Evolutionary conservation across 2,797 vertebrate genomes (phyloP).

Genomic region (Anguilla pacifica): DNA sequence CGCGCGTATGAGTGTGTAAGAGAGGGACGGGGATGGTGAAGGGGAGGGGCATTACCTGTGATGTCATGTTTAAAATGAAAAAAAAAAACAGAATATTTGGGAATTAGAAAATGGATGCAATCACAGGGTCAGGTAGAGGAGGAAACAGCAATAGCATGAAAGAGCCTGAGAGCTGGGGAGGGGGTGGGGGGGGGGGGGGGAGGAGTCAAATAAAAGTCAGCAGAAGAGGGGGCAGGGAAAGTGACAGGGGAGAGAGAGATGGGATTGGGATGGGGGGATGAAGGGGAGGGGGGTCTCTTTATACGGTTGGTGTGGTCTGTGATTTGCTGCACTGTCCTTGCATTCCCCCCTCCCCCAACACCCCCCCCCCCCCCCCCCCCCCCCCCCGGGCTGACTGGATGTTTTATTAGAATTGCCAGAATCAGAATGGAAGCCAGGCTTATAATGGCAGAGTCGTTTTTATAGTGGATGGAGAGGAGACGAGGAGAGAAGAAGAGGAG

Average conservation of each 20-base stretch:
- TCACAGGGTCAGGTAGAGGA: background rate
- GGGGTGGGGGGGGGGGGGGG: background rate
- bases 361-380: constrained; percentile 26
- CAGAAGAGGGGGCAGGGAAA: background rate
- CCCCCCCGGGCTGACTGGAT: constrained; percentile 61
- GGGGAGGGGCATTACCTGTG: background rate
- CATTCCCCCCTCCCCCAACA: too few relatives aligned
- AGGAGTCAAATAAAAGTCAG: constrained; percentile 6
- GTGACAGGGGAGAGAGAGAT: background rate
- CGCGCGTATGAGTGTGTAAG: background rate
- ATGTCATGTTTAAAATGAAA: background rate
- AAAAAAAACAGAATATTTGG: background rate
- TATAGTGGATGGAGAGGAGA: constrained; percentile 54
- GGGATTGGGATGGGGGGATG: constrained; percentile 23
- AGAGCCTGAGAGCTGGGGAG: background rate
- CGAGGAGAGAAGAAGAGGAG: constrained; percentile 28
- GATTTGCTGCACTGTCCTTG: constrained; percentile 72
- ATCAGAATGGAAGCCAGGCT: constrained; percentile 59
- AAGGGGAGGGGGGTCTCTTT: constrained; percentile 29
- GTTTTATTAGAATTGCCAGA: constrained; percentile 68
- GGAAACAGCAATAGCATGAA: background rate
- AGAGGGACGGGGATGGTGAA: background rate
- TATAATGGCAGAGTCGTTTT: constrained; percentile 71
- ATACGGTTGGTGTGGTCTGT: constrained; percentile 45
- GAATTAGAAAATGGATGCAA: background rate